Conservation (phyloP, 2,113 vertebrate genomes). For the Morphnarchus princeps region DNA sequence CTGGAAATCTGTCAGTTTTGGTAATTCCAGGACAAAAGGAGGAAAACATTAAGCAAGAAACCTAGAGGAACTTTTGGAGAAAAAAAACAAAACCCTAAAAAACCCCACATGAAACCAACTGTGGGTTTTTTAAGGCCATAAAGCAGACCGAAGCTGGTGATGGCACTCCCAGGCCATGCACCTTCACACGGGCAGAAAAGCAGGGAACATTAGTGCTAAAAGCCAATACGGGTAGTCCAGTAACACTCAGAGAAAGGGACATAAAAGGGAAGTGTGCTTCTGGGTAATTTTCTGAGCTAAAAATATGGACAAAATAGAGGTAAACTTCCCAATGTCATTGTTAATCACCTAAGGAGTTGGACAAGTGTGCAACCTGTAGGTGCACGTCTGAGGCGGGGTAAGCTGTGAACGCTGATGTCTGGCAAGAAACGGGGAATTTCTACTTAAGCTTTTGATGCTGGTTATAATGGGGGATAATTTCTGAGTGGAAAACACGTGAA, state of each 20-base stretch:
- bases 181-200: fast-evolving
- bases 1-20: neutral
- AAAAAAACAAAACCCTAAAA: fast-evolving
- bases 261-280: neutral
- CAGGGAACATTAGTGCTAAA: neutral
- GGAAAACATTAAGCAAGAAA: neutral
- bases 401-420: neutral
- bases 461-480: neutral
- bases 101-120: neutral
- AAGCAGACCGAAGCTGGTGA: neutral
- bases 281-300: neutral
- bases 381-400: neutral
- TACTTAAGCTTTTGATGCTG: neutral
- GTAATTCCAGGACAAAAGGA: neutral
- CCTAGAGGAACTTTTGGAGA: neutral
- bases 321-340: neutral
- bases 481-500: neutral
- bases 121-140: neutral
- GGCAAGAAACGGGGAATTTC: neutral
- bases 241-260: neutral
- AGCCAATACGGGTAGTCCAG: neutral
- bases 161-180: neutral
- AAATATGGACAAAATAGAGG: neutral
- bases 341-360: neutral
- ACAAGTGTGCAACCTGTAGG: neutral